These are phyloP conservation scores for Torymus tubicola DNA, from an alignment of 2,888 invertebrate genomes.

Conservation along the genomic window DNA sequence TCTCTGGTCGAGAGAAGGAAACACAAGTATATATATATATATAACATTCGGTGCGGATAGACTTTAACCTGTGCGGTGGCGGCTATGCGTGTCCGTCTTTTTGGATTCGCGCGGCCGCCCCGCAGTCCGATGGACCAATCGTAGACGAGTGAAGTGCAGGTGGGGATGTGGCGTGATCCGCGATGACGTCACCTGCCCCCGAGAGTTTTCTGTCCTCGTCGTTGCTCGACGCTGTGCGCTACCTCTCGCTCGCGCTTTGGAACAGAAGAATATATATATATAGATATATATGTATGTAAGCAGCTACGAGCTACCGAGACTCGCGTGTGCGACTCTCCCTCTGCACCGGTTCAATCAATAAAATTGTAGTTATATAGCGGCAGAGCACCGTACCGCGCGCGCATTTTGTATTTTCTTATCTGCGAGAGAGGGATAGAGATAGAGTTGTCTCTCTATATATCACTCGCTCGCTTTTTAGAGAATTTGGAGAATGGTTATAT, in stretches of 20 bases:
- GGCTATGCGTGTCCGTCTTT: conserved; percentile 34
- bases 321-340: not conserved
- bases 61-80: conserved; percentile 17
- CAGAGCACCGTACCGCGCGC: not conserved
- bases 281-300: too few species aligned
- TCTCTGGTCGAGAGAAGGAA: not conserved
- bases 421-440: too few species aligned
- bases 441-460: too few species aligned
- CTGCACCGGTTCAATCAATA: conserved; percentile 51
- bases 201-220: too few species aligned
- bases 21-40: too few species aligned
- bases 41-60: not conserved
- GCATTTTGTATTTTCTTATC: conserved; percentile 3
- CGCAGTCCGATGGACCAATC: conserved; percentile 68
- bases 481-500: too few species aligned
- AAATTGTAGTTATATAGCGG: conserved; percentile 25
- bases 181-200: conserved; percentile 69
- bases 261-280: too few species aligned
- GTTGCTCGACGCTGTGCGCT: too few species aligned
- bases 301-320: too few species aligned
- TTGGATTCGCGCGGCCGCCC: conserved; percentile 52
- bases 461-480: too few species aligned
- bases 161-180: conserved; percentile 76
- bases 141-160: conserved; percentile 62
- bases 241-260: too few species aligned